Evolutionary conservation across 2,113 vertebrate species (phyloP).

Genomic region (Calonectris borealis): DNA sequence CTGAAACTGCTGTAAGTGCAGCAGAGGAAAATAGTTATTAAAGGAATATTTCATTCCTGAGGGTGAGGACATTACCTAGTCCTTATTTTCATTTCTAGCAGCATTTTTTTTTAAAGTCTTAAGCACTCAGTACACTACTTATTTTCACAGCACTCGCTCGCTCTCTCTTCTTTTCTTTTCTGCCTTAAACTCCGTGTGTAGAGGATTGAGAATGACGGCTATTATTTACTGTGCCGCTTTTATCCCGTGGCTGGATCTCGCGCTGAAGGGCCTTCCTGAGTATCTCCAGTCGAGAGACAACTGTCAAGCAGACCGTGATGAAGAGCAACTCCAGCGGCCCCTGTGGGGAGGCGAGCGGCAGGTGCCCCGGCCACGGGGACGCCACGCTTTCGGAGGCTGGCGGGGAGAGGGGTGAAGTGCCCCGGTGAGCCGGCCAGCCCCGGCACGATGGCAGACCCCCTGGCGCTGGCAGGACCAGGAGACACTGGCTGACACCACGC

Average conservation of each 20-base stretch:
- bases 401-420: neutral
- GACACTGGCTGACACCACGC: fast-evolving
- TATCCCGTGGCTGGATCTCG: fast-evolving
- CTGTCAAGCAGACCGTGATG: neutral
- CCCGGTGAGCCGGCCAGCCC: neutral
- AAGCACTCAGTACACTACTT: neutral
- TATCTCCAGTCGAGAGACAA: neutral
- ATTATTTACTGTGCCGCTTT: neutral
- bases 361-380: fast-evolving
- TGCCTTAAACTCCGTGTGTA: neutral
- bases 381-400: fast-evolving
- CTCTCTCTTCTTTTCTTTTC: constrained; percentile 7
- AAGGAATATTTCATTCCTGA: constrained; percentile 8
- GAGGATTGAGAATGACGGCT: neutral
- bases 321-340: neutral
- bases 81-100: constrained; percentile 3
- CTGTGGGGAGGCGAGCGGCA: fast-evolving
- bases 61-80: neutral
- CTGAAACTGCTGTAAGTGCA: neutral
- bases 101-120: neutral
- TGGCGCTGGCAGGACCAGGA: fast-evolving
- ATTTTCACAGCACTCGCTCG: neutral
- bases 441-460: fast-evolving
- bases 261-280: neutral
- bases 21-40: neutral